Evolutionary conservation across 2,797 vertebrate genomes (phyloP).

Genomic region (Leptatherina wallacei): DNA sequence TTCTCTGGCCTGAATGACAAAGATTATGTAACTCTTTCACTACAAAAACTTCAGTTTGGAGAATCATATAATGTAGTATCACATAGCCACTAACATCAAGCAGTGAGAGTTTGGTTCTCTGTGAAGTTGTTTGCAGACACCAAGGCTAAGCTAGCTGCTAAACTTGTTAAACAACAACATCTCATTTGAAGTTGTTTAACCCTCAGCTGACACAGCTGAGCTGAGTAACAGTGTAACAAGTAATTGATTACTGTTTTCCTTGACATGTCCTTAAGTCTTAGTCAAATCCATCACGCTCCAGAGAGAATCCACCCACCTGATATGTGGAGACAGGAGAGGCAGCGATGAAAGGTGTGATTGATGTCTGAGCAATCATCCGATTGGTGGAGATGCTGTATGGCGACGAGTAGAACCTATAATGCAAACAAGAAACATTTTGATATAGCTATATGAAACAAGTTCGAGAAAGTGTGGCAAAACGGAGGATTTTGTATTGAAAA

Average conservation of each 20-base stretch:
- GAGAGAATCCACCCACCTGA: constrained; percentile 87
- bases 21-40: not conserved
- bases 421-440: constrained; percentile 54
- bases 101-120: not conserved
- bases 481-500: not conserved
- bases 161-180: not conserved
- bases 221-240: not conserved
- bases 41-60: not conserved
- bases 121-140: not conserved
- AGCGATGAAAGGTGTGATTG: constrained; percentile 98
- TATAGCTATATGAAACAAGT: not conserved
- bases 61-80: not conserved
- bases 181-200: not conserved
- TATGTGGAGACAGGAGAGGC: constrained; percentile 99
- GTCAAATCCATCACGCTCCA: not conserved
- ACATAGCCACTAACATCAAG: not conserved
- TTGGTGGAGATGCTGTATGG: constrained; percentile 99
- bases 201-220: not conserved
- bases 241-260: not conserved
- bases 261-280: not conserved
- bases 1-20: not conserved
- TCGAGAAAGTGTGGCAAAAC: not conserved
- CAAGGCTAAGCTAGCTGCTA: not conserved
- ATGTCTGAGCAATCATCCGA: constrained; percentile 99
- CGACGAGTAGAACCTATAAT: constrained; percentile 94